These are phyloP conservation scores for Yponomeuta plumbellus DNA, from an alignment of 2,888 invertebrate genomes.

Conservation along the genomic window DNA sequence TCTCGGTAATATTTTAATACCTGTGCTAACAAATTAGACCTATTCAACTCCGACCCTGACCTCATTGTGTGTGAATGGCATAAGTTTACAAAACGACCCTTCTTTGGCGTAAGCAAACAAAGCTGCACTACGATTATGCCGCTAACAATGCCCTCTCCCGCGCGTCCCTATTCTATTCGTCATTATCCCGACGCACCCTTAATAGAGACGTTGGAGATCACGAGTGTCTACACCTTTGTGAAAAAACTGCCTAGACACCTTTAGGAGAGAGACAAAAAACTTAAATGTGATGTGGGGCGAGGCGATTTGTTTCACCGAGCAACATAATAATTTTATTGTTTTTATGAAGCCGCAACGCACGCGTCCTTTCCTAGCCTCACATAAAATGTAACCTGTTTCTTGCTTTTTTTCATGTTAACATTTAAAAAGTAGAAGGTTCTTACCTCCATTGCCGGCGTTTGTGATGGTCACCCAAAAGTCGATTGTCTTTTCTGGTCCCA, in stretches of 20 bases:
- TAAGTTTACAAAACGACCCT: conserved; percentile 2
- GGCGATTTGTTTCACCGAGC: conserved; percentile 28
- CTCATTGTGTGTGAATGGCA: conserved; percentile 7
- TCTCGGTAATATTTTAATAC: not conserved
- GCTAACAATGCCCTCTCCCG: conserved; percentile 25
- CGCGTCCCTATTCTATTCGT: conserved; percentile 34
- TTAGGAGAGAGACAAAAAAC: conserved; percentile 25
- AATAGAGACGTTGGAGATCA: conserved; percentile 49
- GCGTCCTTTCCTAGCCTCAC: conserved; percentile 17
- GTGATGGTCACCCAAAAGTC: conserved; percentile 97
- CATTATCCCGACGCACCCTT: conserved; percentile 55
- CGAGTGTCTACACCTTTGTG: conserved; percentile 25
- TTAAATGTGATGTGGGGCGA: conserved; percentile 29
- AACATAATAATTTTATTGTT: conserved; percentile 23
- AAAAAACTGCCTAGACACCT: conserved; percentile 30
- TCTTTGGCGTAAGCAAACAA: conserved; percentile 11
- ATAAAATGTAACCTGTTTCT: not conserved
- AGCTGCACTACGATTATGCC: conserved; percentile 11
- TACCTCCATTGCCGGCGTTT: conserved; percentile 91
- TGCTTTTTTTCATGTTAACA: not conserved
- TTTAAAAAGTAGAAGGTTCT: conserved; percentile 41
- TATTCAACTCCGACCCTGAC: conserved; percentile 10
- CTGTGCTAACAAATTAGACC: not conserved
- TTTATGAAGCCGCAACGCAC: conserved; percentile 23
- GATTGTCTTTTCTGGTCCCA: conserved; percentile 95